These are phyloP conservation scores for Spilosoma lubricipeda DNA, from an alignment of 2,888 invertebrate genomes.

Conservation along the genomic window DNA sequence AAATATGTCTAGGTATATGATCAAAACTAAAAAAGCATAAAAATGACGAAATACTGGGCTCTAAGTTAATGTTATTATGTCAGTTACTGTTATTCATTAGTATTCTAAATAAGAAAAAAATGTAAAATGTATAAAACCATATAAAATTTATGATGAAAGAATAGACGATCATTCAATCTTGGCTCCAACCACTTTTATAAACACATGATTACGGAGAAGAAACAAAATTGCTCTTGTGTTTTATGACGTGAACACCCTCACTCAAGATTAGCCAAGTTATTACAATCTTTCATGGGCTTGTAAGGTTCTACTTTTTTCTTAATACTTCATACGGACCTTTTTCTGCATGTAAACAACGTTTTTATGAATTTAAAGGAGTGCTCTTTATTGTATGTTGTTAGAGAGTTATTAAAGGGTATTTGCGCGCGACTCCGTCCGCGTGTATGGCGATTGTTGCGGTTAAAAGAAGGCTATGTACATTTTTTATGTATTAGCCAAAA, in stretches of 20 bases:
- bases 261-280: slow-evolving; percentile 40
- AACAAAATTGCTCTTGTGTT: slow-evolving; percentile 26
- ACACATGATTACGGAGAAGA: slow-evolving; percentile 41
- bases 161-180: slow-evolving; percentile 25
- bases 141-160: neutral
- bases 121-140: neutral
- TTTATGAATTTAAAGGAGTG: slow-evolving; percentile 9
- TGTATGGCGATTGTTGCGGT: too few species aligned
- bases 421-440: too few species aligned
- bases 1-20: too few species aligned
- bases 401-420: too few species aligned
- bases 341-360: slow-evolving; percentile 15
- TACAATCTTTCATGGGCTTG: slow-evolving; percentile 39
- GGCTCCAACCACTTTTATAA: slow-evolving; percentile 27
- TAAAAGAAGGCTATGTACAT: too few species aligned
- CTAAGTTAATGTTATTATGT: neutral
- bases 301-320: slow-evolving; percentile 19
- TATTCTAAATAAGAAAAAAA: neutral
- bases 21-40: neutral
- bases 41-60: neutral
- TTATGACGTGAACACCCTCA: slow-evolving; percentile 26
- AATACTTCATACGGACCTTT: slow-evolving; percentile 6
- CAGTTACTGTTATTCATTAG: neutral
- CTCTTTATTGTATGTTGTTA: neutral
- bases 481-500: too few species aligned